These are phyloP conservation scores for Aurelia aurita DNA, from an alignment of 30 jellyfish, hydroid and myxozoan species.

Conservation along the genomic window DNA sequence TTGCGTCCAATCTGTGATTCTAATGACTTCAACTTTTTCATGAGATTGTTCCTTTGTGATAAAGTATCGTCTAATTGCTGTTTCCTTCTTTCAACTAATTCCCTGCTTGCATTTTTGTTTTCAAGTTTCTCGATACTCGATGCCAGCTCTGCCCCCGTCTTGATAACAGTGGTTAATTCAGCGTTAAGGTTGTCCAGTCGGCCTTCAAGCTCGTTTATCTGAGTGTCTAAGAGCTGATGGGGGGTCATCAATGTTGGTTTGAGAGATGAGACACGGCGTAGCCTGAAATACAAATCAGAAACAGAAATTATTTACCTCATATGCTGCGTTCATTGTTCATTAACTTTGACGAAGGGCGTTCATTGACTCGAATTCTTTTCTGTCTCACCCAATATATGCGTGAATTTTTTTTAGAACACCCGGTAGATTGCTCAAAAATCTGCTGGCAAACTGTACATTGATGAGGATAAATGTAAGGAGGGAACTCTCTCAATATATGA, in stretches of 20 bases:
- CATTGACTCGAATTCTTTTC: too few relatives aligned
- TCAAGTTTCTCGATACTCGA: conserved; percentile 74
- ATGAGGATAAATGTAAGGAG: too few relatives aligned
- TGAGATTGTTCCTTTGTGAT: conserved; percentile 69
- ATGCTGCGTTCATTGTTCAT: too few relatives aligned
- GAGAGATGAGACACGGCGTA: conserved; percentile 67
- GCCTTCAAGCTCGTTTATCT: conserved; percentile 80
- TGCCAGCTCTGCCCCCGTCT: conserved; percentile 78
- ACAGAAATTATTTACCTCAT: neutral
- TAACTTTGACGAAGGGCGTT: too few relatives aligned
- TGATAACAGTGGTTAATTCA: conserved; percentile 76
- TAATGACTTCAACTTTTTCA: conserved; percentile 81
- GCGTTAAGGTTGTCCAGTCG: conserved; percentile 81
- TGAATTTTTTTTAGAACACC: too few relatives aligned
- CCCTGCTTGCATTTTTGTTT: conserved; percentile 70
- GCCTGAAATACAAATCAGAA: conserved; percentile 23
- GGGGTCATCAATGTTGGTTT: conserved; percentile 83
- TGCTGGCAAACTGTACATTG: too few relatives aligned
- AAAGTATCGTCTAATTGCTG: conserved; percentile 67
- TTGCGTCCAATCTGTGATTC: conserved; percentile 78
- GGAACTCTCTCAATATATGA: too few relatives aligned
- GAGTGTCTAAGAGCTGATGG: conserved; percentile 72
- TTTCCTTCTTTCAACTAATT: conserved; percentile 67
- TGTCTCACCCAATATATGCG: too few relatives aligned
- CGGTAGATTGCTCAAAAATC: too few relatives aligned